Evolutionary conservation across 2,888 invertebrate genomes (phyloP).

Genomic region (Saturnia japonica): DNA sequence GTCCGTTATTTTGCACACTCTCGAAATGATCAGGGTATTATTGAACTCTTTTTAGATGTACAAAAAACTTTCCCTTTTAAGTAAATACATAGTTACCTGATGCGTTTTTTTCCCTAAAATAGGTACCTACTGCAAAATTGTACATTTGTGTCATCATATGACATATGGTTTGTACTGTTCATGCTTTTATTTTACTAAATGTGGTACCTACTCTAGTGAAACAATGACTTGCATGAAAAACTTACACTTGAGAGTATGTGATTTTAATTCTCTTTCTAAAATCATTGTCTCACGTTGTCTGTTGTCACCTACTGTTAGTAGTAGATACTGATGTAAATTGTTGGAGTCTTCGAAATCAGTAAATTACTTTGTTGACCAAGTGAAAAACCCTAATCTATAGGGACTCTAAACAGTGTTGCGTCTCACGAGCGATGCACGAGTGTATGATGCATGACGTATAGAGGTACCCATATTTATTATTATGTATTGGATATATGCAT

Average conservation of each 20-base stretch:
- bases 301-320: neutral
- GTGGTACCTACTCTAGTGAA: neutral
- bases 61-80: constrained; percentile 57
- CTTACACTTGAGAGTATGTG: neutral
- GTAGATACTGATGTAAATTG: neutral
- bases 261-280: neutral
- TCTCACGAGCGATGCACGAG: neutral
- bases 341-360: neutral
- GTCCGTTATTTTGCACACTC: constrained; percentile 64
- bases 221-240: neutral
- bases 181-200: neutral
- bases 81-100: constrained; percentile 40
- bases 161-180: neutral
- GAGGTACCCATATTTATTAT: neutral
- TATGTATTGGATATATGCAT: neutral
- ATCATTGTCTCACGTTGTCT: neutral
- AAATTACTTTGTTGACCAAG: neutral
- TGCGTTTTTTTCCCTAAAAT: constrained; percentile 36
- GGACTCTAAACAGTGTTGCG: neutral
- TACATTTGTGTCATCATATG: neutral
- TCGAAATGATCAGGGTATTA: constrained; percentile 58
- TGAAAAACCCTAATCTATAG: neutral
- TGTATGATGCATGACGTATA: neutral
- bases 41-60: constrained; percentile 55
- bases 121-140: neutral